Percentiles rank a stretch among this genome's conserved stretches.
Evolutionary conservation across 2,888 invertebrate genomes (phyloP).

Genomic region (Perithous albicinctus): DNA sequence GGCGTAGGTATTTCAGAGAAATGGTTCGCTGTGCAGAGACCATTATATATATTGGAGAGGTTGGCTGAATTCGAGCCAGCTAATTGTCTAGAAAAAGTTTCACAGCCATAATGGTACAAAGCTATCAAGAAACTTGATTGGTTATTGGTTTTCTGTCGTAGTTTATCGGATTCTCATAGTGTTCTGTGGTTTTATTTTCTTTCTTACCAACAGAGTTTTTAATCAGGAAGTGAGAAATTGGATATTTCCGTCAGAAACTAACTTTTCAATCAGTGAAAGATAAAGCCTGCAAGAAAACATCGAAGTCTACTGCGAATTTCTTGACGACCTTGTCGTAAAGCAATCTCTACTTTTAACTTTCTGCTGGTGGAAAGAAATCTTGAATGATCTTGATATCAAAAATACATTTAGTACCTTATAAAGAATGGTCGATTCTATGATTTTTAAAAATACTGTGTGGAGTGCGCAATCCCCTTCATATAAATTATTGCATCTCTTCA

Average conservation of each 20-base stretch:
- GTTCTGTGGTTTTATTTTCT: not conserved
- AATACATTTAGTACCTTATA: not conserved
- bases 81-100: not conserved
- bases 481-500: too few relatives aligned
- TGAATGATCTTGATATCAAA: not conserved
- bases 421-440: not conserved
- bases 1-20: not conserved
- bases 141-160: conserved; percentile 8
- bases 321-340: not conserved
- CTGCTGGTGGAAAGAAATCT: not conserved
- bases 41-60: not conserved
- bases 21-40: too few relatives aligned
- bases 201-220: not conserved
- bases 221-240: conserved; percentile 10
- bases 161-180: not conserved
- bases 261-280: not conserved
- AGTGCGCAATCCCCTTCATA: too few relatives aligned
- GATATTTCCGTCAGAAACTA: conserved; percentile 1
- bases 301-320: not conserved
- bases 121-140: not conserved
- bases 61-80: not conserved
- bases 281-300: not conserved
- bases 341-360: not conserved
- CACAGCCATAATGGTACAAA: not conserved
- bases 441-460: not conserved